phyloP scores from a whole-genome alignment of 1,140 invertebrate genomes.

The Trachymyrmex cornetzi region DNA sequence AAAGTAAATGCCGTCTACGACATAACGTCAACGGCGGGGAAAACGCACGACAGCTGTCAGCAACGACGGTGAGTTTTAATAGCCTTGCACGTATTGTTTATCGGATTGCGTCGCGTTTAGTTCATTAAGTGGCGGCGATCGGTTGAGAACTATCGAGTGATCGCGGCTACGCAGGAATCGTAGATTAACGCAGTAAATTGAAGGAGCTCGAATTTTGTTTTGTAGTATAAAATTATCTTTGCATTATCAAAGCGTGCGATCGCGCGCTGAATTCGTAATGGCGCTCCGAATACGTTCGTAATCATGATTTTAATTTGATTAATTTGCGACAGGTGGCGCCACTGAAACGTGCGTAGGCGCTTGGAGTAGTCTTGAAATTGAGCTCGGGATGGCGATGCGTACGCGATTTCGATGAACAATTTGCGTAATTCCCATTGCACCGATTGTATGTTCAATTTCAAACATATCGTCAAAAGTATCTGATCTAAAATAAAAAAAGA shows the following conservation, averaged over 20 bases:
- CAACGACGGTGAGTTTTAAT: slow-evolving; percentile 76
- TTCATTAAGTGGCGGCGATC: slow-evolving; percentile 67
- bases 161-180: background rate
- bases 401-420: background rate
- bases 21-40: background rate
- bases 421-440: background rate
- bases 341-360: slow-evolving; percentile 45
- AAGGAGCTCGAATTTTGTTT: background rate
- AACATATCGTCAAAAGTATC: background rate
- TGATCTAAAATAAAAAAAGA: too few species aligned
- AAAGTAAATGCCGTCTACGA: background rate
- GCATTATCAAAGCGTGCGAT: background rate
- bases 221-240: background rate
- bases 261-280: slow-evolving; percentile 29
- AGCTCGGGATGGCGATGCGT: background rate
- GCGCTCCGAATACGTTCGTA: background rate
- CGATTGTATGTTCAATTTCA: background rate
- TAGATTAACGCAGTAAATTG: background rate
- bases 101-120: slow-evolving; percentile 79
- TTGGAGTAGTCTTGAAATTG: background rate
- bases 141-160: background rate
- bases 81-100: slow-evolving; percentile 77
- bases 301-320: slow-evolving; percentile 36
- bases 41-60: background rate
- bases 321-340: slow-evolving; percentile 73